Conservation (phyloP, 2,113 vertebrate genomes). For the Psophia crepitans region DNA sequence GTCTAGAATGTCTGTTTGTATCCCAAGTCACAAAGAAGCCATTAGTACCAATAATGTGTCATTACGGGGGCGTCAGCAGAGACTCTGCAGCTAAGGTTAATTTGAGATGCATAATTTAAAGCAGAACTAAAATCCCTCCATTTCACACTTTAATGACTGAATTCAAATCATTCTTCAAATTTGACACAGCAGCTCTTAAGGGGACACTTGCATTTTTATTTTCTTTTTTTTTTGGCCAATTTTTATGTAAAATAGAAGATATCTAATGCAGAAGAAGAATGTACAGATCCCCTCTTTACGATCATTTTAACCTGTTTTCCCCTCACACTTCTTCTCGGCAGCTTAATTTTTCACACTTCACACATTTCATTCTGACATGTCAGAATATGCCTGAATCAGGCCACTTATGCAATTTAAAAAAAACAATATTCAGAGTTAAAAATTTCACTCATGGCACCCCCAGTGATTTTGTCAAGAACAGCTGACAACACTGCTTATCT, state of each 20-base stretch:
- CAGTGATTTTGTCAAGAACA: slow-evolving; percentile 5
- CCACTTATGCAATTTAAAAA: background rate
- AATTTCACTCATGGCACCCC: background rate
- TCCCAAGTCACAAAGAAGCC: slow-evolving; percentile 57
- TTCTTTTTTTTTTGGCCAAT: background rate
- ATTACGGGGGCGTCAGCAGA: slow-evolving; percentile 50
- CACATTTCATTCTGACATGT: background rate
- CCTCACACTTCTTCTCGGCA: background rate
- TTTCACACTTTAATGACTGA: slow-evolving; percentile 53
- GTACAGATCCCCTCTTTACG: background rate
- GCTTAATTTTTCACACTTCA: background rate
- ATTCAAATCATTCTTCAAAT: slow-evolving; percentile 57
- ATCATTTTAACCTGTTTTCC: background rate
- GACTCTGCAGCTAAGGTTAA: slow-evolving; percentile 59
- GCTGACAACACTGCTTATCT: slow-evolving; percentile 21
- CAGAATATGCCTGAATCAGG: background rate
- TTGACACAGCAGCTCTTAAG: slow-evolving; percentile 46
- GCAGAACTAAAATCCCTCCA: slow-evolving; percentile 52
- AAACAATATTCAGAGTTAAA: background rate
- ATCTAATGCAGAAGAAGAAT: background rate
- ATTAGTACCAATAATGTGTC: slow-evolving; percentile 64
- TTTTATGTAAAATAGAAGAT: background rate
- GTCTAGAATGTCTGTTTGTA: slow-evolving; percentile 53
- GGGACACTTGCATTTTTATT: background rate
- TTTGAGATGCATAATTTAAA: slow-evolving; percentile 55